A percentile compares a stretch with the other conserved stretches of the same genome.
Conservation (phyloP, 2,888 invertebrate genomes). For the Neoitamus cyanurus region DNA sequence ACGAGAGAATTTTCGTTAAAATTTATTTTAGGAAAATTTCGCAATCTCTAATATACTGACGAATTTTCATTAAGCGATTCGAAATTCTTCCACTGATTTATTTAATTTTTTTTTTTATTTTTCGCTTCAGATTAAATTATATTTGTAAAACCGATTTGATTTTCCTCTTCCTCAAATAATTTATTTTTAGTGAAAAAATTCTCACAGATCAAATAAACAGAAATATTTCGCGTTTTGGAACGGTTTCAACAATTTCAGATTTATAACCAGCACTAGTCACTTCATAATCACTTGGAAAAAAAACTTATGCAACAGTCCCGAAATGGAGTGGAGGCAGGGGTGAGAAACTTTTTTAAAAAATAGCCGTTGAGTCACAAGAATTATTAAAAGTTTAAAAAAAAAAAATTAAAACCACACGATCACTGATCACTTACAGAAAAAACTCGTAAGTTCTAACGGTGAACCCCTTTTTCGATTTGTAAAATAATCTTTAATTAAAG, state of each 20-base stretch:
- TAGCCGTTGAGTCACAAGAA: background rate
- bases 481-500: background rate
- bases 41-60: background rate
- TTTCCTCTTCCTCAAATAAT: background rate
- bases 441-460: background rate
- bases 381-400: background rate
- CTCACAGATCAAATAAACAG: background rate
- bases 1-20: conserved; percentile 14
- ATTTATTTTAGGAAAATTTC: conserved; percentile 29
- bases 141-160: background rate
- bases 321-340: background rate
- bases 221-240: background rate
- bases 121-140: background rate
- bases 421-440: conserved; percentile 4
- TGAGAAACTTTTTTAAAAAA: background rate
- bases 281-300: background rate
- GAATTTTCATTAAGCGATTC: background rate
- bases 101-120: background rate
- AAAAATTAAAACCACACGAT: background rate
- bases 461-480: background rate
- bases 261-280: background rate
- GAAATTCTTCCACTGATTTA: background rate
- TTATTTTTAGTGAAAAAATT: background rate
- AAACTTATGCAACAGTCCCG: conserved; percentile 2
- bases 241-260: background rate